Percentiles rank a stretch among this genome's conserved stretches.
Evolutionary conservation across 64 coral and sea anemone species (phyloP).

Genomic region (Stichodactyla mertensii): DNA sequence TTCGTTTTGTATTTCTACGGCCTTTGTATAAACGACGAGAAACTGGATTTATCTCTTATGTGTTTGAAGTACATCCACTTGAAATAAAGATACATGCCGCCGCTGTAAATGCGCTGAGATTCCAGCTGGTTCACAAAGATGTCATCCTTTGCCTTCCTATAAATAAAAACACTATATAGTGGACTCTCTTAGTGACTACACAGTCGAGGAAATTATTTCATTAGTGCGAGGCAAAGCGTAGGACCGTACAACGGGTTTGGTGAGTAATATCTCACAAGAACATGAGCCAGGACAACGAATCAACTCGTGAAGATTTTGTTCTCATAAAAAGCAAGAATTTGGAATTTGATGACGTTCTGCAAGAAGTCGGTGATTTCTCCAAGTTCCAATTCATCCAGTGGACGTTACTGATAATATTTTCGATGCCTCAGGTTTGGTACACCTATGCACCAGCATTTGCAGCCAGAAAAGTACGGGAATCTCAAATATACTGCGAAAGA

Average conservation of each 20-base stretch:
- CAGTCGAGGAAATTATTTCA: too few species aligned
- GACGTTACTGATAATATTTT: constrained; percentile 60
- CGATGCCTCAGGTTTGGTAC: constrained; percentile 85
- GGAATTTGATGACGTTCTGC: constrained; percentile 72
- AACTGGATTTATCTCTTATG: too few species aligned
- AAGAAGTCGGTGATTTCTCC: constrained; percentile 63
- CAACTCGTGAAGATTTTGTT: neutral
- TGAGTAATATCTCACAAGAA: neutral
- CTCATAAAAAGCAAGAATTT: neutral
- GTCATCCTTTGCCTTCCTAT: neutral
- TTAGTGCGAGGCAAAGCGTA: too few species aligned
- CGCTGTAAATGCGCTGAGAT: neutral
- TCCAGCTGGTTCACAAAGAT: neutral
- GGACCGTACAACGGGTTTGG: too few species aligned
- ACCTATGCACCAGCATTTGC: constrained; percentile 90
- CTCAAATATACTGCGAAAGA: constrained; percentile 32
- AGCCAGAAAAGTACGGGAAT: constrained; percentile 66
- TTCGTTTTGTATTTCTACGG: too few species aligned
- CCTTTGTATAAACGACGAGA: too few species aligned
- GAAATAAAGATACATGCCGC: neutral
- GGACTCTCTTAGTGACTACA: too few species aligned
- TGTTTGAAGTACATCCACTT: neutral
- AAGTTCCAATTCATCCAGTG: constrained; percentile 90
- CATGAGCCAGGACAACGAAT: neutral
- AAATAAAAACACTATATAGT: neutral